Evolutionary conservation across 30 jellyfish, hydroid and myxozoan genomes (phyloP), one percentile per base, ranked within the genome.

Genomic region (Cassiopea xamachana): DNA sequence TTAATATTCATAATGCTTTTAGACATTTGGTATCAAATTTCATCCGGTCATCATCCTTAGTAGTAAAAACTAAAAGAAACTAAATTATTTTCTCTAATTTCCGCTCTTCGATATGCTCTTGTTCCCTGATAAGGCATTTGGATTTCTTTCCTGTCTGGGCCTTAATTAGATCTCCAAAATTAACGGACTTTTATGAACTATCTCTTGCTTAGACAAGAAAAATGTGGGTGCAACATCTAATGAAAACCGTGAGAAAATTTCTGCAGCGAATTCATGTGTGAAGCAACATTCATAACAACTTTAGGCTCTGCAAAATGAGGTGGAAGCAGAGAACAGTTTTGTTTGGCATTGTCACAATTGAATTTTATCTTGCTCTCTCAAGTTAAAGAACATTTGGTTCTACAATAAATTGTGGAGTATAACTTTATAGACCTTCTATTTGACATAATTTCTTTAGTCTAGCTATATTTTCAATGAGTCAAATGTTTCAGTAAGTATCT

Each of bases 71-170:
- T 64, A 14, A 17, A 14, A 64, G 74, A 27, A 17, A 64, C 27
- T 71, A 51, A 71, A 71, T 71, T 71, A 71, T 18, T 18, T 43
- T 71, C 64, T 43, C 50, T 71, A 19, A 71, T 71, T 71, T 71
- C 80, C 80, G 80, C 16, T 71, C 51, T 71, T 2, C 7, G 55
- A 71, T 43, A 71, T 71, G 50, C 80, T 16, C 6, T 19, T 51
- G 58, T 71, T 19, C 80, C 80, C 50, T 27, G 80, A 71, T 14
- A 18, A 43, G 80, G 27, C 55, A 71, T 71, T 71, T 71, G 80
- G 55, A 3, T 55, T 2, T 18, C 55, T 71, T 68, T 71, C 80
- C 80, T 71, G 80, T 71, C 80, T 71, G 47, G 80, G 39, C 80
- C 80, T 19, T 18, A 71, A 71, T 71, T 16, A 43, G 39, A 71